Base-by-base conservation (phyloP, 30 jellyfish, hydroid and myxozoan species). In the Aurelia sp. region DNA sequence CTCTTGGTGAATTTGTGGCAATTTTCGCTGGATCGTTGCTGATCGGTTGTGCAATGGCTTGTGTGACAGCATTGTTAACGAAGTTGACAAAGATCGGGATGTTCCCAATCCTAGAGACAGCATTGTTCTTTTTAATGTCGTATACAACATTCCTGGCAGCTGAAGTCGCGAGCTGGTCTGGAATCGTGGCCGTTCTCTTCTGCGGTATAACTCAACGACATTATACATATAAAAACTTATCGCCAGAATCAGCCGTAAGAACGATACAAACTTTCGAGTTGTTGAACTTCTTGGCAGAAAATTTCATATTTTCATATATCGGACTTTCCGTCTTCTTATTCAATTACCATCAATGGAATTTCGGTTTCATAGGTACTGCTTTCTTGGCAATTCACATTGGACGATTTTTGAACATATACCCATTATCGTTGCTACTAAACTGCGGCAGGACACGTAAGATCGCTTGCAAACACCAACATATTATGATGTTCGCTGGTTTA, bases 111-210 rank as follows among this genome's bases (percentile, higher is more conserved):
- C 73, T 96, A 13, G 99, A 96, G 64, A 91, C 98, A 12, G 99
- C 99, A 4, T 84, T 96, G 66, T 91, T 96, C 74, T 89, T 96
- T 73, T 73, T 96, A 63, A 96, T 96, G 99, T 96, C 99, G 35
- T 96, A 96, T 76, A 81, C 98, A 33, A 96, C 99, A 44, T 96
- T 91, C 73, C 69, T 96, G 30, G 97, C 98, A 51, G 98, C 99
- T 6, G 99, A 96, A 79, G 99, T 96, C 16, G 97, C 97, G 20
- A 90, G 96, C 53, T 96, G 99, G 99, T 96, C 99, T 51, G 99
- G 99, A 50, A 96, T 96, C 57, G 99, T 96, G 9, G 99, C 99
- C 21, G 98, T 96, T 19, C 71, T 96, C 57, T 96, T 96, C 76
- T 96, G 99, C 57, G 99, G 99, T 20, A 96, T 96, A 35, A 93